These are phyloP conservation scores for Pachyseris speciosa DNA, from an alignment of 64 coral and sea anemone genomes.

Conservation along the genomic window DNA sequence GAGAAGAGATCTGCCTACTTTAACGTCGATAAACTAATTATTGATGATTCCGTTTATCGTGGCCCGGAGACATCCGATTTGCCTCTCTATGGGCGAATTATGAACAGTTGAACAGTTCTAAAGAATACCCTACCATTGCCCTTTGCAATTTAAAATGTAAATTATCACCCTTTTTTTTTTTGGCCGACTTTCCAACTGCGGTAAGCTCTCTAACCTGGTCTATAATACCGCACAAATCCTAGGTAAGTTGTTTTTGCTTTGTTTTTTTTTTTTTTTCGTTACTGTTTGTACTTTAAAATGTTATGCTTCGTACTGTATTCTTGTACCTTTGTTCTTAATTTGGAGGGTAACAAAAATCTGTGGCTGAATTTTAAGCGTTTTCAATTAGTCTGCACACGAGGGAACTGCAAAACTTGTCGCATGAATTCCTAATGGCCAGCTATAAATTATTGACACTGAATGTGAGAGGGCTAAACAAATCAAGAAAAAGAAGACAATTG, in stretches of 20 bases:
- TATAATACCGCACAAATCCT: background rate
- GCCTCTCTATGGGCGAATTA: background rate
- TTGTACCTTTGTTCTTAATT: background rate
- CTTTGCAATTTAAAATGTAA: background rate
- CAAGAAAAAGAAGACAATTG: background rate
- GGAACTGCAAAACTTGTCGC: background rate
- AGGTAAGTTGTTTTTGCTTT: background rate
- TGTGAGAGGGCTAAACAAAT: background rate
- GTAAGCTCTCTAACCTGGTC: background rate
- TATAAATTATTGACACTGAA: background rate
- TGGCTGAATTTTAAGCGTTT: background rate
- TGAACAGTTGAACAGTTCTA: background rate
- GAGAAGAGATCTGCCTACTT: background rate
- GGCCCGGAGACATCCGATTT: background rate
- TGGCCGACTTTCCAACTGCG: background rate
- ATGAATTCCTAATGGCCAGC: background rate
- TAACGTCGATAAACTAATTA: background rate
- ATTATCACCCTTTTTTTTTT: background rate
- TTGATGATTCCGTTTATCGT: background rate
- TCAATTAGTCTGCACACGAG: background rate
- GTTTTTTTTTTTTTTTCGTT: background rate
- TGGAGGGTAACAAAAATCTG: background rate
- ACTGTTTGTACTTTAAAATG: too few species aligned
- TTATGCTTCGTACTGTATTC: background rate
- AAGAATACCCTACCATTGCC: background rate